Percentiles rank a stretch among this genome's conserved stretches.
Conservation (phyloP, 2,113 vertebrate species). For the Accipiter cooperii region DNA sequence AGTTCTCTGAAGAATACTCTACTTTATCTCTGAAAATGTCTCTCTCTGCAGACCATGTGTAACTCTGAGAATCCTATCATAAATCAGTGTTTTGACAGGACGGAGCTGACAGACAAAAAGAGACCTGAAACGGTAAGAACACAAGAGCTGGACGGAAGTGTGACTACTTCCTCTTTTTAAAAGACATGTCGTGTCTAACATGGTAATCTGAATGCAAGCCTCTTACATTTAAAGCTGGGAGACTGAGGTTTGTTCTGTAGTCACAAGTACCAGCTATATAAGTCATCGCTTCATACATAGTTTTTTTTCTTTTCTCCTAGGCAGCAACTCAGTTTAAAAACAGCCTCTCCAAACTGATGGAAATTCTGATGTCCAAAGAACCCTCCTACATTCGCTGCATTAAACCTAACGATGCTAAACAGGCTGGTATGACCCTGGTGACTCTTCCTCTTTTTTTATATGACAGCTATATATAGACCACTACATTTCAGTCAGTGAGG, state of each 20-base stretch:
- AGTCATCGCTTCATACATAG: not conserved
- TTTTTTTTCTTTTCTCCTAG: constrained; percentile 62
- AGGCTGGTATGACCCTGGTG: constrained; percentile 77
- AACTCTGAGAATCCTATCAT: constrained; percentile 92
- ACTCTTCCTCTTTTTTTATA: not conserved
- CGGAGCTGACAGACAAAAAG: constrained; percentile 93
- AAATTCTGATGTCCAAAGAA: constrained; percentile 98
- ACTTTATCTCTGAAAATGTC: not conserved
- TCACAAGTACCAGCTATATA: not conserved
- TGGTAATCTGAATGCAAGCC: not conserved
- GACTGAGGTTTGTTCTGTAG: not conserved
- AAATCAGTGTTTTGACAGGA: constrained; percentile 87
- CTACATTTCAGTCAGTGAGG: not conserved
- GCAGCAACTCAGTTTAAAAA: constrained; percentile 96
- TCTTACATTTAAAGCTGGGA: not conserved
- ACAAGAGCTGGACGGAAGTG: not conserved
- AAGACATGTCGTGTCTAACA: not conserved
- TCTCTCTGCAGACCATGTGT: constrained; percentile 84
- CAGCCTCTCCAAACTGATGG: constrained; percentile 93
- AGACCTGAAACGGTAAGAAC: constrained; percentile 90
- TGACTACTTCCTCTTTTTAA: not conserved
- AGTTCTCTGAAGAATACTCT: not conserved
- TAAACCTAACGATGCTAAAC: constrained; percentile 96
- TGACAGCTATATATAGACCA: not conserved
- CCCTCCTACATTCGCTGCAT: constrained; percentile 97